A percentile compares a stretch with the other conserved stretches of the same genome.
These are phyloP conservation scores for Leuciscus waleckii DNA, from an alignment of 2,797 vertebrate species.

Conservation along the genomic window DNA sequence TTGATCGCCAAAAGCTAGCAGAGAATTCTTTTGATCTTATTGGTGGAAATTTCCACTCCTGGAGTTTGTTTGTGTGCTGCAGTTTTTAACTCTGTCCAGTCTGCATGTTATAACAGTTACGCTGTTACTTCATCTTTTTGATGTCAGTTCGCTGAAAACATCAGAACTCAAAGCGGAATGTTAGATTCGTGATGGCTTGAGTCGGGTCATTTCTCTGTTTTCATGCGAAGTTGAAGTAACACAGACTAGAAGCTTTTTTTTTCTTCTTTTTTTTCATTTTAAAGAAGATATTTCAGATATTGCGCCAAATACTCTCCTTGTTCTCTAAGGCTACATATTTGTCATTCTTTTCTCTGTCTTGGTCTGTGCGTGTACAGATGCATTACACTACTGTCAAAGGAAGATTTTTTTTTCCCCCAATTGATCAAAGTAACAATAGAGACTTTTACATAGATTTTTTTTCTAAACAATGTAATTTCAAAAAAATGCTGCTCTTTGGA, in stretches of 20 bases:
- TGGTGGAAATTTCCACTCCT: conserved; percentile 50
- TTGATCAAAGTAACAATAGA: background rate
- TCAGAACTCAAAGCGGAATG: conserved; percentile 12
- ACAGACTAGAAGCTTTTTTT: background rate
- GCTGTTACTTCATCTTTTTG: background rate
- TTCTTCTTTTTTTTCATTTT: background rate
- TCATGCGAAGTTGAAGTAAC: background rate
- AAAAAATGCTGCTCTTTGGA: background rate
- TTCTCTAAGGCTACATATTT: conserved; percentile 21
- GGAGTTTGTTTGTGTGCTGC: conserved; percentile 24
- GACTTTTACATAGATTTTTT: background rate
- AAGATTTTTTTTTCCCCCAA: background rate
- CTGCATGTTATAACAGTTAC: conserved; percentile 10
- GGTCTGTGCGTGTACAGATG: background rate
- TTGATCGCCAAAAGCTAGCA: conserved; percentile 27
- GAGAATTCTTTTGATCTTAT: conserved; percentile 41
- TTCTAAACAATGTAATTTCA: background rate
- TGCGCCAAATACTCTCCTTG: background rate
- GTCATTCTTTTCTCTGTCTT: conserved; percentile 17
- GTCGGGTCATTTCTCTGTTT: background rate
- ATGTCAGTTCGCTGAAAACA: background rate
- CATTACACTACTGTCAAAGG: background rate
- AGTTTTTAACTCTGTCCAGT: conserved; percentile 12
- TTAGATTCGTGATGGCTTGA: background rate
- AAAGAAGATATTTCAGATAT: conserved; percentile 16